phyloP scores from a whole-genome alignment of 2,888 invertebrate species.

The Eupithecia centaureata region DNA sequence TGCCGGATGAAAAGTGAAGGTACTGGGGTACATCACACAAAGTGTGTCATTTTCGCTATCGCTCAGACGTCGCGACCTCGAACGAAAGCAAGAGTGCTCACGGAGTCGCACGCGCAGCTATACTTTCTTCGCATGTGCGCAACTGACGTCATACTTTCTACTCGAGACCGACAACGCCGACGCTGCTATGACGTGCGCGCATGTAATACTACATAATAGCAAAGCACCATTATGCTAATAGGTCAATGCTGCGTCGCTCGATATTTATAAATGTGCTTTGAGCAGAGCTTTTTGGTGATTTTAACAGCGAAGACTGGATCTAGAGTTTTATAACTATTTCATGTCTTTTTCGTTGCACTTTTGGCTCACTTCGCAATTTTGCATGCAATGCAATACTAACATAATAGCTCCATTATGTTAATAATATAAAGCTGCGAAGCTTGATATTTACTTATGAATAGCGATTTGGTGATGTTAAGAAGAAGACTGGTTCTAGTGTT shows the following conservation, averaged over 20 bases:
- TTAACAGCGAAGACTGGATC: neutral
- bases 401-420: neutral
- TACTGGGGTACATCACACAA: constrained; percentile 60
- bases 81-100: constrained; percentile 76
- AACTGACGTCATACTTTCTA: constrained; percentile 80
- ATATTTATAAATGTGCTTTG: constrained; percentile 19
- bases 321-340: neutral
- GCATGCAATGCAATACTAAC: neutral
- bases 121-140: constrained; percentile 79
- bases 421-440: neutral
- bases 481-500: neutral
- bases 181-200: constrained; percentile 67
- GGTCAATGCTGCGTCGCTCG: constrained; percentile 8
- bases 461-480: neutral
- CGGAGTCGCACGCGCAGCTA: constrained; percentile 73
- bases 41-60: constrained; percentile 82
- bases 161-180: constrained; percentile 36
- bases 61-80: constrained; percentile 75
- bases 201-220: constrained; percentile 68
- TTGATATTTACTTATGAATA: neutral
- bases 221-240: constrained; percentile 16
- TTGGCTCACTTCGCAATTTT: neutral
- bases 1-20: constrained; percentile 76
- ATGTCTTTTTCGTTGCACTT: neutral
- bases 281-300: neutral